Evolutionary conservation across 2,888 invertebrate genomes (phyloP).

Genomic region (Cryptops parisi): DNA sequence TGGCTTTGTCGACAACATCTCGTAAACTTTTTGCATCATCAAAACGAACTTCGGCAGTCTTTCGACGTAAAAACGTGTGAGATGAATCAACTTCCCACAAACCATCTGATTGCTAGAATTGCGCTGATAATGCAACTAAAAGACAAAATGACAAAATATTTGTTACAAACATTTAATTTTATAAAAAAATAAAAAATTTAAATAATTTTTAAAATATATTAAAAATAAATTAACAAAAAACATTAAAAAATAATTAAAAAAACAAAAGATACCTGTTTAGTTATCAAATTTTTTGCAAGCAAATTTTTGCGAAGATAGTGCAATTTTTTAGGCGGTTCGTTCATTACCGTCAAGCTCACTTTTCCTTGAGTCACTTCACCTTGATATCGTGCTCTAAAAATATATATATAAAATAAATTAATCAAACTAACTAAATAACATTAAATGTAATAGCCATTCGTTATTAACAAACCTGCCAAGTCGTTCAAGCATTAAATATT

Average conservation of each 20-base stretch:
- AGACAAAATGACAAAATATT: no score
- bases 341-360: slow-evolving; percentile 36
- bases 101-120: background rate
- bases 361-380: slow-evolving; percentile 55
- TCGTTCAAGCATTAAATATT: slow-evolving; percentile 56
- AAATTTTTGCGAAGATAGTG: slow-evolving; percentile 49
- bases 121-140: background rate
- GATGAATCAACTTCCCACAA: background rate
- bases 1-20: background rate
- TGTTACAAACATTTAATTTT: no score
- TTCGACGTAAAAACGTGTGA: background rate
- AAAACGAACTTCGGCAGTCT: background rate
- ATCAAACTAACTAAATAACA: background rate
- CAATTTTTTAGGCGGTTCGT: slow-evolving; percentile 37
- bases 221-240: background rate
- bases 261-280: slow-evolving; percentile 39
- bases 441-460: slow-evolving; percentile 16
- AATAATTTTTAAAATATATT: no score
- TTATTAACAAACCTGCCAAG: no score
- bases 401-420: background rate
- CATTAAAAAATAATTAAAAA: background rate
- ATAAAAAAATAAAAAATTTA: no score
- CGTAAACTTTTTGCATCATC: background rate
- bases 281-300: slow-evolving; percentile 42
- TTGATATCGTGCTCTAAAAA: slow-evolving; percentile 39